A percentile compares a stretch with the other conserved stretches of the same genome.
phyloP scores from a whole-genome alignment of 2,888 invertebrate species.

The Antheraea yamamai region DNA sequence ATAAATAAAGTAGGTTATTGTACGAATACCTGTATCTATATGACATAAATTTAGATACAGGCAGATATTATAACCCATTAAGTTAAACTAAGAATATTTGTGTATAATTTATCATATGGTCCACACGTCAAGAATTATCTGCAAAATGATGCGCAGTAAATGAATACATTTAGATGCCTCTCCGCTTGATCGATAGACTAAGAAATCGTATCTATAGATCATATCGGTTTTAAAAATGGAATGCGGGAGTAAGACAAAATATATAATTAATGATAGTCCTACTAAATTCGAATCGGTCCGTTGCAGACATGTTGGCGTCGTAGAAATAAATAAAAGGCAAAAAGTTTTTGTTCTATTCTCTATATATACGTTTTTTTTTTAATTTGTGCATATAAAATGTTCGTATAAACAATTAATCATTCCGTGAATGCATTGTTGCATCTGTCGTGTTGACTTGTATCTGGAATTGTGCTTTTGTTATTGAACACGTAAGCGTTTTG shows the following conservation, averaged over 20 bases:
- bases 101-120: constrained; percentile 54
- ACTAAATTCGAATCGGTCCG: constrained; percentile 78
- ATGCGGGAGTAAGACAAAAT: constrained; percentile 83
- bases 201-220: constrained; percentile 81
- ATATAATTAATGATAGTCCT: constrained; percentile 80
- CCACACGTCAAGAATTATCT: constrained; percentile 65
- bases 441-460: constrained; percentile 70
- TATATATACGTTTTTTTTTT: constrained; percentile 45
- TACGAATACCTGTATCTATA: background rate
- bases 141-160: constrained; percentile 78
- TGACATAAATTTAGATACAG: background rate
- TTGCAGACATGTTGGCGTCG: constrained; percentile 81
- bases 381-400: constrained; percentile 69
- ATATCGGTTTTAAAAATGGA: constrained; percentile 79
- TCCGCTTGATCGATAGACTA: constrained; percentile 79
- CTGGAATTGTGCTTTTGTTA: constrained; percentile 63
- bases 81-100: constrained; percentile 5
- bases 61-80: background rate
- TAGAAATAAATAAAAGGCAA: constrained; percentile 76
- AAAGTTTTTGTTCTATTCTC: constrained; percentile 67
- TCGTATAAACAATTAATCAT: constrained; percentile 76
- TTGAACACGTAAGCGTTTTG: constrained; percentile 46
- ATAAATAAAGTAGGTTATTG: background rate
- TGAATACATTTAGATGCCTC: constrained; percentile 79
- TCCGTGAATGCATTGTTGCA: constrained; percentile 69